phyloP scores from a whole-genome alignment of 1,140 invertebrate species.

The Bombus cullumanus region DNA sequence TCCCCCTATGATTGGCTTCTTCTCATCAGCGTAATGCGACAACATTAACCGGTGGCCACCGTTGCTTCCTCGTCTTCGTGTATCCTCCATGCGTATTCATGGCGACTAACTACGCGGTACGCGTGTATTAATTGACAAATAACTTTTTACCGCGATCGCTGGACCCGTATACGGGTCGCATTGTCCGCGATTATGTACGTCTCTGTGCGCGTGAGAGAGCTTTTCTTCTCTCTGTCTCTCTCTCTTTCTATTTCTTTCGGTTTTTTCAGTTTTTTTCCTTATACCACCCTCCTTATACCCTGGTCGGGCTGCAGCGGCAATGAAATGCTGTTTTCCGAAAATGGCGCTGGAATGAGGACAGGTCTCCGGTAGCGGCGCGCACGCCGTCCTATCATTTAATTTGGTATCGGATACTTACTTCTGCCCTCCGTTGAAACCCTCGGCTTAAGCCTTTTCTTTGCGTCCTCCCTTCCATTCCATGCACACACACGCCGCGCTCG shows the following conservation, averaged over 20 bases:
- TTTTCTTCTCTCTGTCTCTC: conserved; percentile 29
- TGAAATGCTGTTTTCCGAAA: conserved; percentile 75
- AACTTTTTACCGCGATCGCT: conserved; percentile 62
- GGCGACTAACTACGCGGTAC: conserved; percentile 3
- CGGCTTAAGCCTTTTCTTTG: conserved; percentile 17
- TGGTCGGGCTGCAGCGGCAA: conserved; percentile 39
- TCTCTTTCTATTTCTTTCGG: not conserved
- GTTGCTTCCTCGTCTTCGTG: not conserved
- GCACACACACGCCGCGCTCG: not conserved
- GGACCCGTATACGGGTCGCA: conserved; percentile 51
- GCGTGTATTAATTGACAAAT: conserved; percentile 67
- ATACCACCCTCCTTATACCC: not conserved
- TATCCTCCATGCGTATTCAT: conserved; percentile 40
- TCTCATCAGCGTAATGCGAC: conserved; percentile 42
- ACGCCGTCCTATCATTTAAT: conserved; percentile 67
- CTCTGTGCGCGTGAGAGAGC: conserved; percentile 15
- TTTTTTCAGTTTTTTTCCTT: conserved; percentile 6
- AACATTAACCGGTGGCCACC: conserved; percentile 31
- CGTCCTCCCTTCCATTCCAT: not conserved
- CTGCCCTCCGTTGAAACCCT: conserved; percentile 15
- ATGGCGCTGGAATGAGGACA: conserved; percentile 73
- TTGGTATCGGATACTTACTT: conserved; percentile 67
- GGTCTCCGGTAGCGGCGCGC: conserved; percentile 58
- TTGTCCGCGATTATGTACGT: conserved; percentile 67
- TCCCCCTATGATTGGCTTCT: conserved; percentile 27